Evolutionary conservation across 2,797 vertebrate species (phyloP).

Genomic region (Astyanax mexicanus): DNA sequence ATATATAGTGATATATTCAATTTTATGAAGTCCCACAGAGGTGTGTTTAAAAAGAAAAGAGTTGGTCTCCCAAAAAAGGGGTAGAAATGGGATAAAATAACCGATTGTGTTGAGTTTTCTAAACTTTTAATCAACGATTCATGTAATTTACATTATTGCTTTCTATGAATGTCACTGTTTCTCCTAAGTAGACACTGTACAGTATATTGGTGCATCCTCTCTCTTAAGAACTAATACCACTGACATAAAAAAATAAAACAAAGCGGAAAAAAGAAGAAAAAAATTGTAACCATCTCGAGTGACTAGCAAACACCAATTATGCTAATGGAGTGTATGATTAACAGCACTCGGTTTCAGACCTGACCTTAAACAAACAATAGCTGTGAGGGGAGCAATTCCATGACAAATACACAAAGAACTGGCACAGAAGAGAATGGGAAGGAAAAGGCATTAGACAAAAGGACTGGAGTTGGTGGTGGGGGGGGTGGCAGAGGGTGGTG

Average conservation of each 20-base stretch:
- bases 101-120: no score
- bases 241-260: no score
- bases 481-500: not conserved
- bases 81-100: no score
- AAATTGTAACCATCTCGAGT: slow-evolving; percentile 35
- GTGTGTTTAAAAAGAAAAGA: no score
- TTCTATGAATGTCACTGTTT: not conserved
- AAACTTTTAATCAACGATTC: no score
- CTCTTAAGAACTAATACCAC: not conserved
- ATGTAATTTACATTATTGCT: no score
- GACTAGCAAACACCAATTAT: slow-evolving; percentile 38
- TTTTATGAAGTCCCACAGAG: no score
- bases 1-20: no score
- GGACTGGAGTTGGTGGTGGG: not conserved
- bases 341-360: slow-evolving; percentile 40
- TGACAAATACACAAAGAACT: slow-evolving; percentile 51
- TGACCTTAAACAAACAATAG: slow-evolving; percentile 55
- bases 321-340: slow-evolving; percentile 42
- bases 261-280: slow-evolving; percentile 24
- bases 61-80: no score
- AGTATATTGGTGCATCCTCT: slow-evolving; percentile 22
- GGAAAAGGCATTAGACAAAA: slow-evolving; percentile 43
- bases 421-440: slow-evolving; percentile 48
- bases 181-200: slow-evolving; percentile 14
- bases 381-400: slow-evolving; percentile 24